Conservation (phyloP, 2,888 invertebrate species). For the Pilophorus perplexus region DNA sequence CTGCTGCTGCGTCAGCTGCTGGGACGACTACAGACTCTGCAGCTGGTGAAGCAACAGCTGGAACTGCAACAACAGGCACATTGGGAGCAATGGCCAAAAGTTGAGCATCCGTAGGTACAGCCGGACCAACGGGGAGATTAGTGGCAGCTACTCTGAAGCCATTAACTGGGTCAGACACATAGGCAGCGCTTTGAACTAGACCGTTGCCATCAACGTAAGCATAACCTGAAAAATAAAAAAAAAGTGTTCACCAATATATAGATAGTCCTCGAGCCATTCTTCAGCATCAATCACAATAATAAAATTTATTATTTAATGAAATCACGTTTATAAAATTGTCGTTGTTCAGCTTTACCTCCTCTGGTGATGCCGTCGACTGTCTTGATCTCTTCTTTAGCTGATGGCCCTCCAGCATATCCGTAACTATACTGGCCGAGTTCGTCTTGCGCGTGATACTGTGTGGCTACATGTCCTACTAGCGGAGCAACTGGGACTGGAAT, state of each 20-base stretch:
- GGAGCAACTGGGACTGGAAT: constrained; percentile 53
- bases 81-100: background rate
- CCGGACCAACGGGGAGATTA: constrained; percentile 56
- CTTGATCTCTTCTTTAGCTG: constrained; percentile 63
- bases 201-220: constrained; percentile 69
- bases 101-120: constrained; percentile 17
- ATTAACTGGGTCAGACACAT: constrained; percentile 61
- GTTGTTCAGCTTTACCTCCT: constrained; percentile 53
- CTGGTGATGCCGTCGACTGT: constrained; percentile 60
- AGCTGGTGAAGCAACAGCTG: background rate
- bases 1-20: constrained; percentile 51
- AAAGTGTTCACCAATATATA: too few relatives aligned
- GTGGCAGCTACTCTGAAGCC: constrained; percentile 66
- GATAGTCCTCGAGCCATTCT: too few relatives aligned
- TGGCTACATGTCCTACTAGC: constrained; percentile 47
- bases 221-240: constrained; percentile 55
- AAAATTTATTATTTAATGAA: too few relatives aligned
- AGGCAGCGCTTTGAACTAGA: constrained; percentile 63
- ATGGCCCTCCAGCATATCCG: constrained; percentile 64
- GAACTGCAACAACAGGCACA: constrained; percentile 13
- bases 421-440: constrained; percentile 60
- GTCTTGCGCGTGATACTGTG: constrained; percentile 63
- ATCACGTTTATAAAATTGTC: background rate
- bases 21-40: constrained; percentile 5
- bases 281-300: too few relatives aligned